phyloP scores from a whole-genome alignment of 2,113 vertebrate genomes.

The Lycocorax pyrrhopterus region DNA sequence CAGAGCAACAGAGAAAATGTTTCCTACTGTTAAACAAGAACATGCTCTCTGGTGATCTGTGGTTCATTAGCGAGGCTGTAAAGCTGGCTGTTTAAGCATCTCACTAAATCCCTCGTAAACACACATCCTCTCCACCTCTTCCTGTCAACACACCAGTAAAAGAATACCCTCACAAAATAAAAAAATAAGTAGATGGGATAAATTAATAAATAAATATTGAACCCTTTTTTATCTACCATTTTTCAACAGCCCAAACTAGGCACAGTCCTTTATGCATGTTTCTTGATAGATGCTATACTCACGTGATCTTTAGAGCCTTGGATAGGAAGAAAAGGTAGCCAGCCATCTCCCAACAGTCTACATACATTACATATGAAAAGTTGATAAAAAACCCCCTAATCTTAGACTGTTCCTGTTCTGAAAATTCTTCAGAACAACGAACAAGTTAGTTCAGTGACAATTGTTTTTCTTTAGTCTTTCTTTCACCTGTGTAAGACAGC shows the following conservation, averaged over 20 bases:
- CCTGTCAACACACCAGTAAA: neutral
- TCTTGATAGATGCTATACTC: neutral
- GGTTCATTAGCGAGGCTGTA: neutral
- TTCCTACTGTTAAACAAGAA: neutral
- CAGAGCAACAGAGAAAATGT: neutral
- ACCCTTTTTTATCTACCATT: neutral
- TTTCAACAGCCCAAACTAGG: neutral
- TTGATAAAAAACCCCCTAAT: neutral
- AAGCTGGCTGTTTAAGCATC: neutral
- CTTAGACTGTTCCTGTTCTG: neutral
- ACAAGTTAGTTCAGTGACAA: neutral
- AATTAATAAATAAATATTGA: neutral
- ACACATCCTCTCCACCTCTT: neutral
- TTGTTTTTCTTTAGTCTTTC: neutral
- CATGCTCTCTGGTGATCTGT: neutral
- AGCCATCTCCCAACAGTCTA: neutral
- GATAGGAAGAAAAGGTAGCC: neutral
- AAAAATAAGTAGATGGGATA: neutral
- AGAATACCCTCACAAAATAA: neutral
- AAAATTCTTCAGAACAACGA: neutral
- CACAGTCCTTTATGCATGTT: neutral
- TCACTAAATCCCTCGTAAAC: neutral
- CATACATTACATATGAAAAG: neutral
- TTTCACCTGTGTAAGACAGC: neutral
- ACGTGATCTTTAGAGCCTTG: neutral